Evolutionary conservation across 2,797 vertebrate species (phyloP), one percentile per base, ranked within the genome.

Genomic region (Manis crassicaudata): DNA sequence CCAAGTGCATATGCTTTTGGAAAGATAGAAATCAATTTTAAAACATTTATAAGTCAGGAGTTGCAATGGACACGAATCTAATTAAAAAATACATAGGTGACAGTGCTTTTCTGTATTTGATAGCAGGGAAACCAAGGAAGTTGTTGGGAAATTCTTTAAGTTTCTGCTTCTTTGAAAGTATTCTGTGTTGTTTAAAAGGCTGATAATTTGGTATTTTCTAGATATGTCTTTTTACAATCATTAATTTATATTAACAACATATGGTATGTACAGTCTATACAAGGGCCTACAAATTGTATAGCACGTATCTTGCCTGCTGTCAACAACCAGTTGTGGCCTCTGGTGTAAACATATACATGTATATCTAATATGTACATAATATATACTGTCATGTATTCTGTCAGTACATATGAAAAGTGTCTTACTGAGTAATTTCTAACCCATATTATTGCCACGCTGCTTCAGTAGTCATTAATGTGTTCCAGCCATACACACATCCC

Each of bases 331-430:
- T 9, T 11, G 3, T 46, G 40, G 29, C 65, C 27, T 84, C 25
- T 43, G 1, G 37, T n/a, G 7, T 87, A 4, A 35, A 70, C 10
- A 6, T 27, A 1, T 6, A 16, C 1, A 4, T 1, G 0, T 6
- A 0, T 20, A 0, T 50, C 29, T 12, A 7, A 29, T 20, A 8
- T 27, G 17, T 27, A 46, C 46, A 46, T 11, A 46, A 46, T 46
- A 46, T 11, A 46, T 46, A 46, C 46, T 46, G 10, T 46, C 46
- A 46, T 46, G 46, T 46, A 12, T 46, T 46, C 46, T 46, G 10
- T 46, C 46, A 46, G 46, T 46, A 46, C 46, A 46, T 46, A 46
- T 46, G 46, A 46, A 46, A 46, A 16, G 37, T 2, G 3, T 9
- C 62, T 21, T 13, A 1, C 20, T 17, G 3, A 1, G 7, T 8